A percentile compares a stretch with the other conserved stretches of the same genome.
Evolutionary conservation across 2,797 vertebrate species (phyloP).

Genomic region (Ambastaia sidthimunki): DNA sequence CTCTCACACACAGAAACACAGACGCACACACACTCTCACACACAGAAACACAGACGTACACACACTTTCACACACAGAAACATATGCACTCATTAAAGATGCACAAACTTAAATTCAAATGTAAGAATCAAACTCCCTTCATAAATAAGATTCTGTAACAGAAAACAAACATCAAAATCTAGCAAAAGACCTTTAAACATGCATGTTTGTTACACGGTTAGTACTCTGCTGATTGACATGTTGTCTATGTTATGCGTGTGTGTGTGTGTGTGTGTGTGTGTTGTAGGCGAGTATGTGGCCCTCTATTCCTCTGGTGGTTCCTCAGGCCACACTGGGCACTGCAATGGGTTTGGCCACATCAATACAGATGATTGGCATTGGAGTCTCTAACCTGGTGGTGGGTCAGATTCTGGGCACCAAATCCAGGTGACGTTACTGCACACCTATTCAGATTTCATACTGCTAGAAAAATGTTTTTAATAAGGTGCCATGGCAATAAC

Average conservation of each 20-base stretch:
- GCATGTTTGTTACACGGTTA: background rate
- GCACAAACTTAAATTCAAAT: too few relatives aligned
- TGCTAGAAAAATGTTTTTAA: too few relatives aligned
- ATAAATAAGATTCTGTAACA: too few relatives aligned
- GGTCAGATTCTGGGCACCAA: constrained; percentile 82
- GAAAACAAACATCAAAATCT: too few relatives aligned
- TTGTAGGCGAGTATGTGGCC: constrained; percentile 85
- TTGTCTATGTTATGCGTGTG: background rate
- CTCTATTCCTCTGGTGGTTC: constrained; percentile 83
- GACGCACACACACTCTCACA: constrained; percentile 6
- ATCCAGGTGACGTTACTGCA: constrained; percentile 70
- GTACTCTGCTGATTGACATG: background rate
- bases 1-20: constrained; percentile 1
- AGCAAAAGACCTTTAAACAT: too few relatives aligned
- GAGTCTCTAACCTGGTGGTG: constrained; percentile 82
- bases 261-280: constrained; percentile 15
- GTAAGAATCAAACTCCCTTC: too few relatives aligned
- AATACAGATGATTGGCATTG: constrained; percentile 83
- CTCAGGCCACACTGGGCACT: constrained; percentile 82
- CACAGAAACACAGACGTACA: too few relatives aligned
- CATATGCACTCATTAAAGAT: background rate
- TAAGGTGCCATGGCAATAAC: too few relatives aligned
- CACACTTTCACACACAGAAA: background rate
- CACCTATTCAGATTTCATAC: background rate
- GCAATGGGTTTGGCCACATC: constrained; percentile 85